These are phyloP conservation scores for Eupristina koningsbergeri DNA, from an alignment of 1,140 invertebrate species.

Conservation along the genomic window DNA sequence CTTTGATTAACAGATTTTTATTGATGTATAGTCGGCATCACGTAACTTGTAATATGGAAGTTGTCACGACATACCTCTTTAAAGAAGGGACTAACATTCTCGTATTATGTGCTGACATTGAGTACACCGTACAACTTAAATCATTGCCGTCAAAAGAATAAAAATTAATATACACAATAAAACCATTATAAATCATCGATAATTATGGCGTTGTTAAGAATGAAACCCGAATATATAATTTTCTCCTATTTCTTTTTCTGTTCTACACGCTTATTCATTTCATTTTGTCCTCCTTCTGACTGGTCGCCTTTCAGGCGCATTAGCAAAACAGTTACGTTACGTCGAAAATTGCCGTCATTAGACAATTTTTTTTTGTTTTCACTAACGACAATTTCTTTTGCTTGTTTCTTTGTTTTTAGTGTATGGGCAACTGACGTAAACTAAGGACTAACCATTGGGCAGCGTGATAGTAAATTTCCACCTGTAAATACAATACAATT, in stretches of 20 bases:
- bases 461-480: slow-evolving; percentile 68
- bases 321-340: slow-evolving; percentile 65
- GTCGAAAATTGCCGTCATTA: slow-evolving; percentile 65
- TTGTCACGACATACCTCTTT: slow-evolving; percentile 6
- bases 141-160: slow-evolving; percentile 63
- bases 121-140: slow-evolving; percentile 71
- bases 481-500: slow-evolving; percentile 59
- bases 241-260: slow-evolving; percentile 52
- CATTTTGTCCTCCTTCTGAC: slow-evolving; percentile 45
- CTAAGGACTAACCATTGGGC: slow-evolving; percentile 72
- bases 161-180: slow-evolving; percentile 71
- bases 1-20: not conserved
- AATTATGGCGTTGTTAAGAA: slow-evolving; percentile 56
- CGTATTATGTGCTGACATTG: slow-evolving; percentile 71
- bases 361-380: slow-evolving; percentile 62
- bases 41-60: not conserved
- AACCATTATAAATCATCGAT: slow-evolving; percentile 66
- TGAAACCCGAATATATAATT: slow-evolving; percentile 53
- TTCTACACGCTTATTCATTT: slow-evolving; percentile 52
- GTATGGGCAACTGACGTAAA: slow-evolving; percentile 71
- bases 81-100: slow-evolving; percentile 70
- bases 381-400: slow-evolving; percentile 70
- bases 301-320: slow-evolving; percentile 51
- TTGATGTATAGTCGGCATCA: not conserved
- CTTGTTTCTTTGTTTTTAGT: slow-evolving; percentile 65